phyloP scores from a whole-genome alignment of 1,140 invertebrate species.

The Neelides sp. region DNA sequence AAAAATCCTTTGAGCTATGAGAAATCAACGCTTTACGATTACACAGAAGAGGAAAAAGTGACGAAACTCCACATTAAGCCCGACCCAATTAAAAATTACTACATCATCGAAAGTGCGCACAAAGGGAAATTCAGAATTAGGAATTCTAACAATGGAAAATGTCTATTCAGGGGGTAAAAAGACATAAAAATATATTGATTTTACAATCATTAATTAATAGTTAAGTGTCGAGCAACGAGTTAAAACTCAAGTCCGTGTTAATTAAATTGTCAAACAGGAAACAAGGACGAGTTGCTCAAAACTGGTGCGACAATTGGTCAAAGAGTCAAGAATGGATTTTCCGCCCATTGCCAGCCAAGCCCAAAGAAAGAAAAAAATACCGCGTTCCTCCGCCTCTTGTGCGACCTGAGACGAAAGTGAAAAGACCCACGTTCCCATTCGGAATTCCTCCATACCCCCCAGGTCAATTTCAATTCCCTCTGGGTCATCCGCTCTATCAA shows the following conservation, averaged over 20 bases:
- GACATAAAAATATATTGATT: not conserved
- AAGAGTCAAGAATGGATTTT: slow-evolving; percentile 24
- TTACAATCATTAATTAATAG: not conserved
- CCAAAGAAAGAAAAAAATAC: no score
- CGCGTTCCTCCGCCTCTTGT: no score
- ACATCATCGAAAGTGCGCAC: slow-evolving; percentile 21
- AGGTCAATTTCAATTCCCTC: no score
- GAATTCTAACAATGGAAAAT: slow-evolving; percentile 17
- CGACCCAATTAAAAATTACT: slow-evolving; percentile 7
- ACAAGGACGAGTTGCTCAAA: slow-evolving; percentile 12
- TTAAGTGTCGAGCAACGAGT: no score
- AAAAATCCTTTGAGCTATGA: slow-evolving; percentile 16
- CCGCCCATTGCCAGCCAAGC: no score
- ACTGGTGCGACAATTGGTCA: slow-evolving; percentile 15
- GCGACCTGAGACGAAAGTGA: no score
- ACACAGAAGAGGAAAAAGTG: no score
- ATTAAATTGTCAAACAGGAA: not conserved
- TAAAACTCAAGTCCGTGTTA: no score
- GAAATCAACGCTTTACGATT: no score
- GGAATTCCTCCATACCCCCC: no score
- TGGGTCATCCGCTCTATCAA: no score
- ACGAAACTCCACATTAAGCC: slow-evolving; percentile 8
- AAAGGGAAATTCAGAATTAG: slow-evolving; percentile 17
- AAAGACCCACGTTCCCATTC: no score
- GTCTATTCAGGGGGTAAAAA: slow-evolving; percentile 18